These are phyloP conservation scores for Tachuris rubrigastra DNA, from an alignment of 2,113 vertebrate species.

Conservation along the genomic window DNA sequence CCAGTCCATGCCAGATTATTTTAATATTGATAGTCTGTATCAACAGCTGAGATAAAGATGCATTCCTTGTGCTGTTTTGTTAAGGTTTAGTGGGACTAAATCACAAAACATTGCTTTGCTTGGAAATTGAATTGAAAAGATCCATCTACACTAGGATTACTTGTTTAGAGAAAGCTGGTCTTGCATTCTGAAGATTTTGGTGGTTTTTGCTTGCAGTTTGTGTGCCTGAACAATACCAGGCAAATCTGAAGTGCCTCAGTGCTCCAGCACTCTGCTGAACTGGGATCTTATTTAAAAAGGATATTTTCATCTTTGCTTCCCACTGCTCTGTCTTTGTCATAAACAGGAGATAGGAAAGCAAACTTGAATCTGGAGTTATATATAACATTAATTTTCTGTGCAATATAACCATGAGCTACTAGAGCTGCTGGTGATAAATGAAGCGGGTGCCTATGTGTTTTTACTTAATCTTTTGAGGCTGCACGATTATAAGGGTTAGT, in stretches of 20 bases:
- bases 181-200: background rate
- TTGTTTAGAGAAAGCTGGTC: background rate
- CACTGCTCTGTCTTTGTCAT: background rate
- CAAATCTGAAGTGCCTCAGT: background rate
- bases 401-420: background rate
- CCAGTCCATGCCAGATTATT: conserved; percentile 21
- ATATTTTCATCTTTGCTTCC: background rate
- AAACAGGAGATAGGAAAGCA: background rate
- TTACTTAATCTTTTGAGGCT: background rate
- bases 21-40: conserved; percentile 34
- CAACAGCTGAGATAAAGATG: conserved; percentile 17
- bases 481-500: background rate
- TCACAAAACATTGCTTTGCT: conserved; percentile 34
- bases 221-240: background rate
- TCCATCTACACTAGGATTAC: background rate
- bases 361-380: background rate
- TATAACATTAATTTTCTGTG: conserved; percentile 1
- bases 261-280: background rate
- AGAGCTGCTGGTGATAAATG: background rate
- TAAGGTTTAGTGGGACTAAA: conserved; percentile 48
- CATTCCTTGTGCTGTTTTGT: background rate
- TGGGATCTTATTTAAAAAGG: background rate
- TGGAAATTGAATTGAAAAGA: conserved; percentile 43
- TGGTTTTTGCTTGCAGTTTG: background rate
- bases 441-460: background rate